A percentile compares a stretch with the other conserved stretches of the same genome.
Evolutionary conservation across 2,888 invertebrate genomes (phyloP).

Genomic region (Sepioteuthis lessoniana): DNA sequence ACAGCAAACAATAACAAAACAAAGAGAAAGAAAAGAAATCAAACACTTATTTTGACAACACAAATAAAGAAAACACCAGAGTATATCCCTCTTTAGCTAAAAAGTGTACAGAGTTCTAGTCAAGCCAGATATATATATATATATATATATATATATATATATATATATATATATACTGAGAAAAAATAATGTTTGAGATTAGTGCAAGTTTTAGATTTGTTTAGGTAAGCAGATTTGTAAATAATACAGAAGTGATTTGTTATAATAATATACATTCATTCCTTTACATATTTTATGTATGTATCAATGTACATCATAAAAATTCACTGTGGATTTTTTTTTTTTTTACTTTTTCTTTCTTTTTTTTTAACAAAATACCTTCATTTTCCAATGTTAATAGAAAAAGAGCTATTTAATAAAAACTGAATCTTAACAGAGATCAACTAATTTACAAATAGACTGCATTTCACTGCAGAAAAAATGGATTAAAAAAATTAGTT

Average conservation of each 20-base stretch:
- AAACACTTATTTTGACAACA: slow-evolving; percentile 10
- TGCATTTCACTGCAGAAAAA: neutral
- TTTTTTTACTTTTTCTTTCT: neutral
- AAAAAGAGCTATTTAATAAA: neutral
- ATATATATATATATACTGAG: too few relatives aligned
- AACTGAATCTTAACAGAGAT: neutral
- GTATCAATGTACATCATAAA: neutral
- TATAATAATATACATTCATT: neutral
- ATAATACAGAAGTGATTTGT: neutral
- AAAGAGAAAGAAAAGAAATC: neutral
- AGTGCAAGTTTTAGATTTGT: neutral
- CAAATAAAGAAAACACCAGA: neutral
- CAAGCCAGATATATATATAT: too few relatives aligned
- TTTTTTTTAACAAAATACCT: neutral
- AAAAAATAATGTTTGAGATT: neutral
- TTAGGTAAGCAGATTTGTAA: neutral
- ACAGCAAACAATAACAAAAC: neutral
- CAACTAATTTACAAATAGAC: neutral
- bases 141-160: too few relatives aligned
- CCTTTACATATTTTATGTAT: neutral
- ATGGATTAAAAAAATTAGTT: neutral
- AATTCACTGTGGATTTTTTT: too few relatives aligned
- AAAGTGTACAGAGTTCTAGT: neutral
- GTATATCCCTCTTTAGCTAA: neutral
- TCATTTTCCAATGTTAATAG: neutral